Percentiles rank a stretch among this genome's conserved stretches.
phyloP scores from a whole-genome alignment of 2,113 vertebrate species.

The Eurystomus gularis region DNA sequence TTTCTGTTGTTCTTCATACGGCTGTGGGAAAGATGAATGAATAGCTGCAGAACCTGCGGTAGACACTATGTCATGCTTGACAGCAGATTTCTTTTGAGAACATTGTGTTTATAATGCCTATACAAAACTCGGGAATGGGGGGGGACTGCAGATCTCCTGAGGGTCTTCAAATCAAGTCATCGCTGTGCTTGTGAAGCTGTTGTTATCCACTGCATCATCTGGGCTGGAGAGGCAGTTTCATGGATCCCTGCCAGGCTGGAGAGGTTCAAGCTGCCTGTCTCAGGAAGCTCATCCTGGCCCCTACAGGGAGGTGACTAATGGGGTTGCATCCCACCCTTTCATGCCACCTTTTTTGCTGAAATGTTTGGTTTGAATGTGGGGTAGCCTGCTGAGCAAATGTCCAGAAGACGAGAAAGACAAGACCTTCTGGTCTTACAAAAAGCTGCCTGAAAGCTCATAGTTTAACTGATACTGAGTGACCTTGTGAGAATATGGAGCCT shows the following conservation, averaged over 20 bases:
- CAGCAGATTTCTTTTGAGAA: neutral
- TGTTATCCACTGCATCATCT: fast-evolving
- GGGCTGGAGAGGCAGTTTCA: neutral
- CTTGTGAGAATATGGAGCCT: neutral
- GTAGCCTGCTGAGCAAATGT: neutral
- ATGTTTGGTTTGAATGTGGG: neutral
- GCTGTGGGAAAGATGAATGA: neutral
- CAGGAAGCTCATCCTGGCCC: neutral
- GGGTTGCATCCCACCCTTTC: neutral
- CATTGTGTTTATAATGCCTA: neutral
- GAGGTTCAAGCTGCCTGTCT: neutral
- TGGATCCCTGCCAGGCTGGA: neutral
- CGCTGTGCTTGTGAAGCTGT: neutral
- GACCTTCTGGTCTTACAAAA: neutral
- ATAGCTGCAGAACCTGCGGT: neutral
- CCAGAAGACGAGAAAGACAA: neutral
- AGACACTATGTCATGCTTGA: neutral
- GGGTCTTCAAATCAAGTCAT: neutral
- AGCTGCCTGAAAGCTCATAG: neutral
- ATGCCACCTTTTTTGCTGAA: neutral
- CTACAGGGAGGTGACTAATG: neutral
- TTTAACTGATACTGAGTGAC: neutral
- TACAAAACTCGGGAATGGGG: neutral
- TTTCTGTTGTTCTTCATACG: neutral
- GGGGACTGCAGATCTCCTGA: neutral